A percentile compares a stretch with the other conserved stretches of the same genome.
phyloP scores from a whole-genome alignment of 2,888 invertebrate species.

The Torymus texanus region DNA sequence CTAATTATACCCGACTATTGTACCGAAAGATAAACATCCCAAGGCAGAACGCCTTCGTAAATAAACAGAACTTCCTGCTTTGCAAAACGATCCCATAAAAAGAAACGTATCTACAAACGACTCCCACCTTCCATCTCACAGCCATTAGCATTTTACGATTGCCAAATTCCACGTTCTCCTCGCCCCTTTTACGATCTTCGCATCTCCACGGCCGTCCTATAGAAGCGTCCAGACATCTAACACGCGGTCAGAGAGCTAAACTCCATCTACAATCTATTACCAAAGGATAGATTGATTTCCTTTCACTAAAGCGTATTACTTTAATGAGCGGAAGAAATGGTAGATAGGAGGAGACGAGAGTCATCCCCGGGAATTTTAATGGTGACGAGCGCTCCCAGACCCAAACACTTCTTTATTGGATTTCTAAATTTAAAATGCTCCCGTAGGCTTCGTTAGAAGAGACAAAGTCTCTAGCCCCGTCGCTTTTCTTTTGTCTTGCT shows the following conservation, averaged over 20 bases:
- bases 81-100: constrained; percentile 4
- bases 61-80: constrained; percentile 5
- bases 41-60: not conserved
- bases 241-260: too few species aligned
- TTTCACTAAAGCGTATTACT: not conserved
- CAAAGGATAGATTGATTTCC: too few species aligned
- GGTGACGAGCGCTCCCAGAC: not conserved
- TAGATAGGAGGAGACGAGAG: too few species aligned
- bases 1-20: too few species aligned
- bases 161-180: constrained; percentile 14
- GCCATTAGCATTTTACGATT: constrained; percentile 38
- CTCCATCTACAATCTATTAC: too few species aligned
- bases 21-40: too few species aligned
- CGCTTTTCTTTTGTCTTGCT: too few species aligned
- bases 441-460: too few species aligned
- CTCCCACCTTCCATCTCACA: not conserved
- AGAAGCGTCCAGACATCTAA: too few species aligned
- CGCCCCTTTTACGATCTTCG: not conserved
- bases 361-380: constrained; percentile 23
- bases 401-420: not conserved
- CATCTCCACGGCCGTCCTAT: too few species aligned
- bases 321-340: not conserved
- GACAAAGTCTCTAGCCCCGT: too few species aligned
- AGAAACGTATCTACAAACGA: not conserved
- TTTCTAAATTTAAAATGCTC: not conserved